phyloP scores from a whole-genome alignment of 2,797 vertebrate species.

The Cirrhinus molitorella region DNA sequence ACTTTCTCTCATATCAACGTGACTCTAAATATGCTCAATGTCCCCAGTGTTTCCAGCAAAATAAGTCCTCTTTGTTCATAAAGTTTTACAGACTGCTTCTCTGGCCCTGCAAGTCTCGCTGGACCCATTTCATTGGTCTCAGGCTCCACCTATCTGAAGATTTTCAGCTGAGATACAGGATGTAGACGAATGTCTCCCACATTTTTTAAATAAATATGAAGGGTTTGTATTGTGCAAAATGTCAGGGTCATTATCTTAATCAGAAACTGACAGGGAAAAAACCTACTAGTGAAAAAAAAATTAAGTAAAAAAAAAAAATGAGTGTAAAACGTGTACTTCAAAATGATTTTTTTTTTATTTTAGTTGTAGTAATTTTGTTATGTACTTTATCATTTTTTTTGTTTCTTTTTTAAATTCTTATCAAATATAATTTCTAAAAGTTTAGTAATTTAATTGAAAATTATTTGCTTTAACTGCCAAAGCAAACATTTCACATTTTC shows the following conservation, averaged over 20 bases:
- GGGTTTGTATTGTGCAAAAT: neutral
- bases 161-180: neutral
- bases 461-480: neutral
- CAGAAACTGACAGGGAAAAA: neutral
- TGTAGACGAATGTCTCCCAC: neutral
- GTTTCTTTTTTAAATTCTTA: too few species aligned
- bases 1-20: neutral
- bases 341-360: neutral
- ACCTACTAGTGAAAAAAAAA: neutral
- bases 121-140: neutral
- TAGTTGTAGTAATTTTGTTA: too few species aligned
- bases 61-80: slow-evolving; percentile 24
- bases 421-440: too few species aligned
- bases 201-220: neutral
- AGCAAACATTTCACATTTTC: neutral
- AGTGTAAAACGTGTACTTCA: neutral
- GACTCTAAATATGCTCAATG: neutral
- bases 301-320: neutral
- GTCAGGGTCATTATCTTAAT: neutral
- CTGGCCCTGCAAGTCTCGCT: neutral
- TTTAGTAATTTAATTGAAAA: too few species aligned
- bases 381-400: too few species aligned
- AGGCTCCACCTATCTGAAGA: slow-evolving; percentile 2
- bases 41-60: neutral
- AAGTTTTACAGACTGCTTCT: neutral